Evolutionary conservation across 1,140 invertebrate genomes (phyloP).

Genomic region (Drosophila lini): DNA sequence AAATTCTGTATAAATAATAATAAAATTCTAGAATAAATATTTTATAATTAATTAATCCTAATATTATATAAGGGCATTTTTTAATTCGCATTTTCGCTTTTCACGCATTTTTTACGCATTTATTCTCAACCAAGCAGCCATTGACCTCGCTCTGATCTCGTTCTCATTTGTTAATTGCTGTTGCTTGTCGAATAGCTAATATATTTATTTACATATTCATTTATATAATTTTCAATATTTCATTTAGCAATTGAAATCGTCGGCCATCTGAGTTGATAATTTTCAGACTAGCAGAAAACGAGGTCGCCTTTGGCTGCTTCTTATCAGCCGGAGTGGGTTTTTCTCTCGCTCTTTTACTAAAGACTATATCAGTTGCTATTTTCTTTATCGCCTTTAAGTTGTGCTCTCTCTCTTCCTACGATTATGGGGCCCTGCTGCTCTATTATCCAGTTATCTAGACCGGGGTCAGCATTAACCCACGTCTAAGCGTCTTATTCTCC

Average conservation of each 20-base stretch:
- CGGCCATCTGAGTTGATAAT: slow-evolving; percentile 51
- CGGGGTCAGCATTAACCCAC: slow-evolving; percentile 66
- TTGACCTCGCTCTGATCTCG: slow-evolving; percentile 66
- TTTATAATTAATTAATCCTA: background rate
- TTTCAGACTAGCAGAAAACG: slow-evolving; percentile 34
- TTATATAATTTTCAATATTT: slow-evolving; percentile 34
- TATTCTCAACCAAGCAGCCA: slow-evolving; percentile 61
- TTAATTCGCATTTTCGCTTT: slow-evolving; percentile 1
- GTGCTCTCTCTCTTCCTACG: slow-evolving; percentile 1
- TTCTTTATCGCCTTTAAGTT: slow-evolving; percentile 9
- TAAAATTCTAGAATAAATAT: too few relatives aligned
- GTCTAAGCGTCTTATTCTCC: slow-evolving; percentile 74
- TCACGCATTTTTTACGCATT: slow-evolving; percentile 47
- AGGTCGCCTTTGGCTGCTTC: slow-evolving; percentile 38
- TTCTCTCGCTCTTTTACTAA: slow-evolving; percentile 9
- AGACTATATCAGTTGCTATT: slow-evolving; percentile 14
- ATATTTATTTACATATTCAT: slow-evolving; percentile 36
- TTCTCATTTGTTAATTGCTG: slow-evolving; percentile 41
- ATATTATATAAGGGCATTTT: slow-evolving; percentile 24
- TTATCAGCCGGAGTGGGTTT: slow-evolving; percentile 32
- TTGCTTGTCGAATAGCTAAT: slow-evolving; percentile 50
- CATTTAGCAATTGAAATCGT: slow-evolving; percentile 44
- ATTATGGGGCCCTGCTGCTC: slow-evolving; percentile 9
- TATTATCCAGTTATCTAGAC: slow-evolving; percentile 66
- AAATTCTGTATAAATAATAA: too few relatives aligned